Base-by-base conservation (phyloP, 2,888 invertebrate genomes). In the Tortrix viridana region DNA sequence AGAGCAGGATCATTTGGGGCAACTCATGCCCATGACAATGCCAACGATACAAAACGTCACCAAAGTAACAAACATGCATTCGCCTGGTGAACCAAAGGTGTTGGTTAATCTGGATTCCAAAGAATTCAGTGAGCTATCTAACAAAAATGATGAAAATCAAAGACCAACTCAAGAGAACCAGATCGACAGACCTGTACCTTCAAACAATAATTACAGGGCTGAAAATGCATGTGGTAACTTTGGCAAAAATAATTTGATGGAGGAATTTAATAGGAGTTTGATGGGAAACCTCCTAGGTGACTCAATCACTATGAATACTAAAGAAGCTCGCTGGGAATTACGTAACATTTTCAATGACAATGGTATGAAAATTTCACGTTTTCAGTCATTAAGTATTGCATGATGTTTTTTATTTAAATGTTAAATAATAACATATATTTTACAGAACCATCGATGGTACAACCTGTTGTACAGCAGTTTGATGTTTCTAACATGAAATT, bases 291-390 rank as follows among this genome's bases (percentile, higher is more conserved):
- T 94, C 1, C 85, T 94, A 14, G 92, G 93, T 7, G 94, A 94
- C 74, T 94, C 94, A 60, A 89, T 94, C 18, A 96, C 95, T 5
- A 94, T 95, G 0, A 94, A 95, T 73, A 95, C 95, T 0, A 95
- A 94, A 72, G 95, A 95, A 75, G 95, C 95, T 0, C 86, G 95
- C 77, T 94, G 94, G 81, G 93, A 94, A 56, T 92, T 96, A 19
- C 91, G 94, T 67, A 93, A 94, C 67, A 82, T 94, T 66, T 95
- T 94, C 84, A 93, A 93, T 75, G 92, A 89, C 67, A 89, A 89
- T 80, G 91, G 92, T 89, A 80, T 75, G 65, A 65, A 23, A 26
- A 47, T 20, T 43, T 41, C 38, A 5, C n/a, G 16, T 60, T 7
- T 19, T 14, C 9, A 48, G 22, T 6, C n/a, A 16, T 7, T 12